Evolutionary conservation across 2,113 vertebrate species (phyloP), one percentile per base, ranked within the genome.

Genomic region (Antigone vipio): DNA sequence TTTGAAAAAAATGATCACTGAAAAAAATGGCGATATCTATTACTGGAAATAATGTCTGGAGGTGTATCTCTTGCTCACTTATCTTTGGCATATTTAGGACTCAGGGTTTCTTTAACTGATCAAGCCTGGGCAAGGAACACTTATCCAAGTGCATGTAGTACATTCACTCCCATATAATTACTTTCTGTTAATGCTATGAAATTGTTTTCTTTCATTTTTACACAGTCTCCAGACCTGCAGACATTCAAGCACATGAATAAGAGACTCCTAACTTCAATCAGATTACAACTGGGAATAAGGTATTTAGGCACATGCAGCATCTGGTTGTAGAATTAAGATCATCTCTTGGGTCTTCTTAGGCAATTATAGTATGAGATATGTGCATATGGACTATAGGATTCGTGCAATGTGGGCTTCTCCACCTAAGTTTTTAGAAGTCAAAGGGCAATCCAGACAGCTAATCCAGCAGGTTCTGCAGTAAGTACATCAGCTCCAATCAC

Each of bases 261-360:
- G 78, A 93, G 90, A 85, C 67, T 83, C 38, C 38, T 85, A 93
- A 85, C 88, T 89, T 94, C 92, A 94, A 90, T 92, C 90, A 93
- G 32, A 83, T 80, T 97, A 83, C 78, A 90, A n/a, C 29, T 83
- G 85, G 72, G 59, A 93, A 93, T 90, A 90, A 93, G 47, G 75
- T 86, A 91, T 17, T 92, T 53, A 93, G 83, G 72, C 91, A 88
- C 30, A 63, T 77, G 50, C 88, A 91, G 79, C 91, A 92, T 91
- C 92, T 88, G 75, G 62, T 55, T 83, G 71, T 55, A 88, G 78
- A 94, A 71, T 74, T 86, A 74, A 73, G n/a, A 92, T 62, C 49
- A 80, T 88, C 67, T 96, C 74, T n/a, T 76, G 85, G 29, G 62
- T 93, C 71, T 68, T 83, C 85, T 86, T 69, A 55, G 32, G 50